These are phyloP conservation scores for Neoscelio sp. DNA, from an alignment of 2,888 invertebrate species.

Conservation along the genomic window DNA sequence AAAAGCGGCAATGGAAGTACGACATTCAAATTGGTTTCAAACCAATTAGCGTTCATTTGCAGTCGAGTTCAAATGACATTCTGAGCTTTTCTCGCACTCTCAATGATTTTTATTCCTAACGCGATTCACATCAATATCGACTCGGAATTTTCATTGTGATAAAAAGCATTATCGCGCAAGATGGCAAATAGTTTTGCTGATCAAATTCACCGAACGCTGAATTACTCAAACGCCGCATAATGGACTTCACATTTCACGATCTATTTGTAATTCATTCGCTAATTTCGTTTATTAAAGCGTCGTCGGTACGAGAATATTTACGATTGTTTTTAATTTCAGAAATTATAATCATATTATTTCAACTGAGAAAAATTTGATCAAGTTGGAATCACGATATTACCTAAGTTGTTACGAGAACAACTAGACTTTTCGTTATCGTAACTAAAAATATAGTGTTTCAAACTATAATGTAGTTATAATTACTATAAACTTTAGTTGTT, in stretches of 20 bases:
- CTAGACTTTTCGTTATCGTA: no score
- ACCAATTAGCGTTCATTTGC: slow-evolving; percentile 57
- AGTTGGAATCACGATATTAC: no score
- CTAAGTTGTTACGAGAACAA: no score
- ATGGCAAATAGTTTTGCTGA: slow-evolving; percentile 37
- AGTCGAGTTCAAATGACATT: slow-evolving; percentile 39
- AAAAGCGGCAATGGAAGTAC: slow-evolving; percentile 16
- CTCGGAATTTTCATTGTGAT: slow-evolving; percentile 53
- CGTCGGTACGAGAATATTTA: no score
- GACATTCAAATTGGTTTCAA: slow-evolving; percentile 54
- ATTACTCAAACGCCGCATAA: slow-evolving; percentile 3
- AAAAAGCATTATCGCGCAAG: slow-evolving; percentile 43
- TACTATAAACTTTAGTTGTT: no score
- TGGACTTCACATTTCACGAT: slow-evolving; percentile 5
- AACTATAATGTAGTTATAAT: no score
- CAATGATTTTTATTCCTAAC: slow-evolving; percentile 51
- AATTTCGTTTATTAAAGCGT: slow-evolving; percentile 5
- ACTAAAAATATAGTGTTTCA: no score
- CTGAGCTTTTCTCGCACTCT: slow-evolving; percentile 33
- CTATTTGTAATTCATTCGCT: slow-evolving; percentile 11
- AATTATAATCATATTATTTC: no score
- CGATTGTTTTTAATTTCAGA: no score
- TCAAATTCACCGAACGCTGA: slow-evolving; percentile 12
- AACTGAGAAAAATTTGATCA: no score
- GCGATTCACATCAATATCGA: slow-evolving; percentile 48